Evolutionary conservation across 2,888 invertebrate species (phyloP), one percentile per base, ranked within the genome.

Genomic region (Rhyacophila evoluta): DNA sequence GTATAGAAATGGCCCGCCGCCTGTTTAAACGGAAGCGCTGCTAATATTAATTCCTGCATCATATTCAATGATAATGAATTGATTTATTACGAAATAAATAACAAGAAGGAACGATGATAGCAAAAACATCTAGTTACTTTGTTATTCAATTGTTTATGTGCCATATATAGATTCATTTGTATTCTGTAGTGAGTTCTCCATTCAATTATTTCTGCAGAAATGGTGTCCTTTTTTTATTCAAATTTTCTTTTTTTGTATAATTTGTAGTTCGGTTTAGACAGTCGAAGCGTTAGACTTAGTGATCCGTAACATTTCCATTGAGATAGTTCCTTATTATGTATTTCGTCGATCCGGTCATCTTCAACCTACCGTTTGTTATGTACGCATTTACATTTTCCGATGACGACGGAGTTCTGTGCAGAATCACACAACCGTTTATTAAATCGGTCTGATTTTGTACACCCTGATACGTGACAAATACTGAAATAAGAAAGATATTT

Each of bases 1-100:
- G 79, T 98, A 97, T 89, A 95, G 95, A 25, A 94, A 98, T 86
- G 98, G 98, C 82, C 97, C 97, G 72, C 98, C 98, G 79, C 98
- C 98, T 74, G 92, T 96, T 80, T 97, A 94, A 88, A 84, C 39
- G 1, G 6, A 39, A 39, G 39, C 39, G n/a, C 3, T 6, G 19
- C 39, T 37, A 5, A 37, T 15, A 33, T 69, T 29, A 29, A 12
- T 69, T 68, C 25, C 19, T 19, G 55, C 55, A 55, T 55, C 10
- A 6, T 55, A 19, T 55, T 55, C 19, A 19, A 55, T 8, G 55
- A 55, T 55, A 55, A 55, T 55, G 55, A 55, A 55, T 55, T 19
- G 8, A 55, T 55, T 55, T 8, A 19, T 55, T 55, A 55, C 55
- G 55, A 55, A 55, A 55, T 55, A 55, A 55, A 55, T 55, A 19